Evolutionary conservation across 1,140 invertebrate species (phyloP).

Genomic region (Gryllus bimaculatus): DNA sequence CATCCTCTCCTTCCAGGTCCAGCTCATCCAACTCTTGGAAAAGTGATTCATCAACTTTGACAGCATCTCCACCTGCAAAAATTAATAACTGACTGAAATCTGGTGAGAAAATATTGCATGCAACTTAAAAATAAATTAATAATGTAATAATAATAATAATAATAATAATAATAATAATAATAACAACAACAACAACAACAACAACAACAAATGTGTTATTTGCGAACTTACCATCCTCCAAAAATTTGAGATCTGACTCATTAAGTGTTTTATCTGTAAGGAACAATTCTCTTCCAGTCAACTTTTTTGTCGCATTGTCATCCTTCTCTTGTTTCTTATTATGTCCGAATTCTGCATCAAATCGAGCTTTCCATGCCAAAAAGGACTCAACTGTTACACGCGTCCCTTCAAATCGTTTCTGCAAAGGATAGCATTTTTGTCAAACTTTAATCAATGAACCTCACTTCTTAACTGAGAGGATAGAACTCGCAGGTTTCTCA

Average conservation of each 20-base stretch:
- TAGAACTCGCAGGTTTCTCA: too few relatives aligned
- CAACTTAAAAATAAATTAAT: not conserved
- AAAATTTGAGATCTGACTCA: slow-evolving; percentile 91
- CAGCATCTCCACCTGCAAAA: slow-evolving; percentile 17
- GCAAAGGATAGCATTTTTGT: slow-evolving; percentile 21
- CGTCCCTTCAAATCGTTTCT: slow-evolving; percentile 94
- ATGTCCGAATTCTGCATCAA: slow-evolving; percentile 81
- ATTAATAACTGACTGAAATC: not conserved
- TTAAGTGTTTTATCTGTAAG: slow-evolving; percentile 82
- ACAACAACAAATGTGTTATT: not conserved
- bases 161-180: not conserved
- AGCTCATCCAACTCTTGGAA: slow-evolving; percentile 20
- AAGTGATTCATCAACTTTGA: slow-evolving; percentile 20
- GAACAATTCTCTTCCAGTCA: slow-evolving; percentile 77
- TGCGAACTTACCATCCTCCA: slow-evolving; percentile 67
- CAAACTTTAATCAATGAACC: too few relatives aligned
- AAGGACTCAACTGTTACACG: slow-evolving; percentile 94
- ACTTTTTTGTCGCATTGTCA: slow-evolving; percentile 54
- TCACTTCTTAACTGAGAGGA: too few relatives aligned
- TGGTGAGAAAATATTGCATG: not conserved
- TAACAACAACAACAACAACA: not conserved
- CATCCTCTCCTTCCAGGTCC: slow-evolving; percentile 15
- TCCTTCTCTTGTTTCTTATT: slow-evolving; percentile 59
- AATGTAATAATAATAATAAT: not conserved
- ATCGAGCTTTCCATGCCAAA: slow-evolving; percentile 84